Conservation (phyloP, 2,113 vertebrate genomes). For the Hymenochirus boettgeri region DNA sequence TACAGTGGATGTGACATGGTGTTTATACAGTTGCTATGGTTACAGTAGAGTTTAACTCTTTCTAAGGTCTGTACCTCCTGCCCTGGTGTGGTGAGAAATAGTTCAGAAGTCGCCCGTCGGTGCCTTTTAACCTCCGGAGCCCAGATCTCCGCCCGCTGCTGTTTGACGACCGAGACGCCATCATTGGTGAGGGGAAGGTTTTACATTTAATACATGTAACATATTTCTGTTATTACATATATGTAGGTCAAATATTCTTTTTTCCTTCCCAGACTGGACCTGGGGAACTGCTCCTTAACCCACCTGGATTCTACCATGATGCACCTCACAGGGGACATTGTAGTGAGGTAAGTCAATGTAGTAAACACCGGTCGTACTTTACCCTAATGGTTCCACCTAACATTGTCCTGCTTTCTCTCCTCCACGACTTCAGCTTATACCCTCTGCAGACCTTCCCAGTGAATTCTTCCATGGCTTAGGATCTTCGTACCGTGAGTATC, state of each 20-base stretch:
- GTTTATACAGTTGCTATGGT: no score
- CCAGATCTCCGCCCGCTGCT: neutral
- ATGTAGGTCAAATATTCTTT: neutral
- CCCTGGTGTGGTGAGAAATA: neutral
- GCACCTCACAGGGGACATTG: neutral
- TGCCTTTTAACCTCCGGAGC: neutral
- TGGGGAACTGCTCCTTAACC: conserved; percentile 16
- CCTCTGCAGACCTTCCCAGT: neutral
- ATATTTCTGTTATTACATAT: neutral
- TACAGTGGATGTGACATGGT: no score
- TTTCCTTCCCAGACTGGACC: conserved; percentile 1
- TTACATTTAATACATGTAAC: rapidly evolving
- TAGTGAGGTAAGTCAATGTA: conserved; percentile 4
- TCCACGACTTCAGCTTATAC: conserved; percentile 17
- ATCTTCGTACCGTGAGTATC: conserved; percentile 21
- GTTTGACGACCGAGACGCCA: neutral
- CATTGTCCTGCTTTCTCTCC: neutral
- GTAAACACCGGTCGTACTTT: no score
- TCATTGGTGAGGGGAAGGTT: neutral
- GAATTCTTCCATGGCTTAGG: conserved; percentile 1
- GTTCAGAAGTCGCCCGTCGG: neutral
- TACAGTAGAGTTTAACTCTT: no score
- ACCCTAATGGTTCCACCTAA: no score
- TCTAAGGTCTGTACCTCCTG: conserved; percentile 3
- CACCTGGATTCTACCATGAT: conserved; percentile 4